These are phyloP conservation scores for Bagarius yarrelli DNA, from an alignment of 2,113 vertebrate species.

Conservation along the genomic window DNA sequence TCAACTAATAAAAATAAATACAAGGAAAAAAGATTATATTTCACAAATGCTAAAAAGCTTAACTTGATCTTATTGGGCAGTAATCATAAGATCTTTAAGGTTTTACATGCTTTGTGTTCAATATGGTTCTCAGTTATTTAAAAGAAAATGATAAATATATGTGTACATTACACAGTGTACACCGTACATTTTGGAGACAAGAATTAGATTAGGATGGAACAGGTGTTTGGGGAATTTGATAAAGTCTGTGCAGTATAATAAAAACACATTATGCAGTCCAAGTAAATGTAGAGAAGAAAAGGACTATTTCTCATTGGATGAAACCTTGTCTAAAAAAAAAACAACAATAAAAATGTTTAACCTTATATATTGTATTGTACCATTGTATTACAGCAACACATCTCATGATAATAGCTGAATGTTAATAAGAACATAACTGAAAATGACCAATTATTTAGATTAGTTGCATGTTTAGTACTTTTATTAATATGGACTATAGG, in stretches of 20 bases:
- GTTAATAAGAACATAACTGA: not conserved
- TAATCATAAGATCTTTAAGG: not conserved
- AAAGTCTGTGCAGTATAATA: slow-evolving; percentile 25
- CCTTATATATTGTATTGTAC: not conserved
- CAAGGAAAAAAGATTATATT: not conserved
- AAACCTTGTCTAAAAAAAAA: slow-evolving; percentile 13
- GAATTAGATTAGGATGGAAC: not conserved
- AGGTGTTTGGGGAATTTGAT: not conserved
- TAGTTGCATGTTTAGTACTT: not conserved
- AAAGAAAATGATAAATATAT: not conserved
- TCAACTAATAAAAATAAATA: slow-evolving; percentile 9
- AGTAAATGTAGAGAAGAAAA: slow-evolving; percentile 20
- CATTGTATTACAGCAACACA: not conserved
- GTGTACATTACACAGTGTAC: not conserved
- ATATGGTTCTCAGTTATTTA: not conserved
- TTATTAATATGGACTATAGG: not conserved
- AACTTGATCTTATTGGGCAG: not conserved
- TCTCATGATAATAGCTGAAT: not conserved
- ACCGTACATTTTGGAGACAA: not conserved
- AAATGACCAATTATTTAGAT: not conserved
- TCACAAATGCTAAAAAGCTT: not conserved
- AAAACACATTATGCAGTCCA: slow-evolving; percentile 28
- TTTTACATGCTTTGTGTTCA: not conserved
- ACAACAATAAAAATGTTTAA: not conserved
- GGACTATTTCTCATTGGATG: slow-evolving; percentile 26